phyloP scores from a whole-genome alignment of 1,140 invertebrate genomes.

The Acromyrmex echinatior region DNA sequence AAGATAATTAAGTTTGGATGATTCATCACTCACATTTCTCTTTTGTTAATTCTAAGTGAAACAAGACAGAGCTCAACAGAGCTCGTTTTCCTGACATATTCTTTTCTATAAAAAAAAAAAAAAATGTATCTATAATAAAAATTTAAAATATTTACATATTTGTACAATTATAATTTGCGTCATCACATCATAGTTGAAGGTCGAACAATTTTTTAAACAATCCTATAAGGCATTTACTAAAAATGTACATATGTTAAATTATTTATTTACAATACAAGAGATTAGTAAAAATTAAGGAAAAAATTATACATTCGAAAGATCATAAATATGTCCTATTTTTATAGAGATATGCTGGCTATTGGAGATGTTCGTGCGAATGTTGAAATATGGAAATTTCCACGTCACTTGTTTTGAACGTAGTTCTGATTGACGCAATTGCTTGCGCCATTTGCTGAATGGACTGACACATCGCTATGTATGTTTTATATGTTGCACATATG shows the following conservation, averaged over 20 bases:
- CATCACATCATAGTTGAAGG: not conserved
- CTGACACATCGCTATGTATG: not conserved
- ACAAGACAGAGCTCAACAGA: not conserved
- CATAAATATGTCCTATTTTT: conserved; percentile 67
- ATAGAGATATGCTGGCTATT: conserved; percentile 81
- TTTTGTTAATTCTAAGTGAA: conserved; percentile 17
- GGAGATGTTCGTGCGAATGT: conserved; percentile 79
- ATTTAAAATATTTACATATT: not conserved
- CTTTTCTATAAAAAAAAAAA: not conserved
- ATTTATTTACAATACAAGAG: not conserved
- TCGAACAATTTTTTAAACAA: not conserved
- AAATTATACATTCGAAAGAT: not conserved
- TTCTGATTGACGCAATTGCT: conserved; percentile 29
- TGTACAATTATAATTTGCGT: not conserved
- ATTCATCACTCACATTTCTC: conserved; percentile 19
- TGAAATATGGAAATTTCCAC: conserved; percentile 85
- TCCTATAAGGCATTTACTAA: not conserved
- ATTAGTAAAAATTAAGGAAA: conserved; percentile 7
- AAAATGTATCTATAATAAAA: not conserved
- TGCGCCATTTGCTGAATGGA: conserved; percentile 25
- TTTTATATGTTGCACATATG: conserved; percentile 18
- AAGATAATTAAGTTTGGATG: conserved; percentile 20
- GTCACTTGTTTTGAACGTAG: conserved; percentile 69
- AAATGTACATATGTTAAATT: not conserved
- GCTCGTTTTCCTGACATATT: not conserved